Percentiles rank a stretch among this genome's conserved stretches.
phyloP scores from a whole-genome alignment of 2,888 invertebrate genomes.

The Pheosia gnoma region DNA sequence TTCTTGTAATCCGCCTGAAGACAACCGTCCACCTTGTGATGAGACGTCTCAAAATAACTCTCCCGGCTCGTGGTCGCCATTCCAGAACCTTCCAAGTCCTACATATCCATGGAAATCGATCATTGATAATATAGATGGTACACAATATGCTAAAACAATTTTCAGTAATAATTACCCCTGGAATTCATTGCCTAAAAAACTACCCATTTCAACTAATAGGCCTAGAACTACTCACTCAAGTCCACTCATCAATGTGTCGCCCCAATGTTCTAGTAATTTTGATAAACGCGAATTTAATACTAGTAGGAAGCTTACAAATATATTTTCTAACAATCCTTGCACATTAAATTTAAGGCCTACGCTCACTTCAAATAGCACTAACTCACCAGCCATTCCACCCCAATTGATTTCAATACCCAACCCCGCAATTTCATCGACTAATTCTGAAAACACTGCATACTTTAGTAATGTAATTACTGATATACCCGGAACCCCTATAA shows the following conservation, averaged over 20 bases:
- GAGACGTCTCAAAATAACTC: background rate
- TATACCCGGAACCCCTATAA: background rate
- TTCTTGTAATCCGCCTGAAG: no score
- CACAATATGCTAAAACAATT: background rate
- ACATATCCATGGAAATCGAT: background rate
- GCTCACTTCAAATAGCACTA: background rate
- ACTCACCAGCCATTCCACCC: background rate
- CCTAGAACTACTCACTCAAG: background rate
- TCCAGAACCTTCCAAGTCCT: background rate
- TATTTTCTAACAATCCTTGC: background rate
- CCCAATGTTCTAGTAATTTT: background rate
- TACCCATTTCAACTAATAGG: background rate
- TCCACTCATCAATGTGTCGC: background rate
- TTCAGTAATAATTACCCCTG: background rate
- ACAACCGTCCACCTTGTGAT: background rate
- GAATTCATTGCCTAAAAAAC: background rate
- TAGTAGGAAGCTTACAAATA: background rate
- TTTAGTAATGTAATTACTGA: background rate
- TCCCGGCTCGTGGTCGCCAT: no score
- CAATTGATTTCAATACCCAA: background rate
- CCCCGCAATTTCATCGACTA: background rate
- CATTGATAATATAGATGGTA: background rate
- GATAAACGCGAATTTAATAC: background rate
- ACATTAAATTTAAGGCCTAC: background rate
- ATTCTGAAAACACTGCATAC: background rate